Base-by-base conservation (phyloP, 2,113 vertebrate species). In the Marmota monax region DNA sequence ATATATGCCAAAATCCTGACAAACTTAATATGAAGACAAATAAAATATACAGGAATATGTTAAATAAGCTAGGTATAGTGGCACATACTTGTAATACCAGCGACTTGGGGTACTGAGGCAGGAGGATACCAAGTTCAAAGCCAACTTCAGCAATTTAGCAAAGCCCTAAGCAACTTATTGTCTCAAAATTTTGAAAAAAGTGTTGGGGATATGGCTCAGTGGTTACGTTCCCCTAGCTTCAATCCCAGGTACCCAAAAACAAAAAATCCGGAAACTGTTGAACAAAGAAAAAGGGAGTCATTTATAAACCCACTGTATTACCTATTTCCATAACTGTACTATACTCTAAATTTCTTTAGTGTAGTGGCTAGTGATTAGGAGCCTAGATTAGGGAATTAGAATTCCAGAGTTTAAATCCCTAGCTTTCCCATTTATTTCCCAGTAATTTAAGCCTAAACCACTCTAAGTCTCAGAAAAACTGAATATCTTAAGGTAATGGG, bases 31-130 rank as follows among this genome's bases (percentile, higher is more conserved):
- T 14, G 37, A 80, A 96, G 18, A 63, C 0, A 84, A 82, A 16
- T 69, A 17, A 90, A 82, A 12, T 69, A 83, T 25, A 82, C 53
- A 95, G 84, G 29, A 89, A 88, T 87, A 53, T 84, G 32, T 34
- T 67, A 11, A 11, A 63, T 20, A 32, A 89, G 23, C 23, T 9
- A 6, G 23, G 23, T 63, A 27, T 23, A 63, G 61, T 27, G 25
- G 61, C 25, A 63, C 23, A 63, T 25, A 27, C 61, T 25, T 63
- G 61, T 63, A 63, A 63, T 63, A 23, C 61, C 1, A 63, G 2
- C 2, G 25, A 63, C 9, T 27, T 63, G 22, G 23, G 23, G 7
- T 23, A 14, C 8, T 61, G 58, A 25, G 58, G 58, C 58, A 61
- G 23, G 22, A 61, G 58, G 22, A 61, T 61, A 23, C 20, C 22